These are phyloP conservation scores for Cotesia vestalis DNA, from an alignment of 1,140 invertebrate species.

Conservation along the genomic window DNA sequence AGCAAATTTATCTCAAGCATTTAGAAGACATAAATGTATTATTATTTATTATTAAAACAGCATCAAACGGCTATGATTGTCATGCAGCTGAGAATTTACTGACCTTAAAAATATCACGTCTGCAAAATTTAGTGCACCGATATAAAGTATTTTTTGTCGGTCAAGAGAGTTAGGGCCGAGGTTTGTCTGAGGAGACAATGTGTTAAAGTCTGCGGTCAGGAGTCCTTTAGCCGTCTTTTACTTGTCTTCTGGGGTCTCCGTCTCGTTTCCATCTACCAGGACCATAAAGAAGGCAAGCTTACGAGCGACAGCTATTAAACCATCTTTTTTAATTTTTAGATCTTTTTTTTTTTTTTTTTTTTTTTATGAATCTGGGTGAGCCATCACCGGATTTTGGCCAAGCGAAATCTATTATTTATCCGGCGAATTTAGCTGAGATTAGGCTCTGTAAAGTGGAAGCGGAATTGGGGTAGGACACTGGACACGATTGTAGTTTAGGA, in stretches of 20 bases:
- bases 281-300: conserved; percentile 66
- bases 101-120: no score
- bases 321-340: background rate
- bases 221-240: conserved; percentile 39
- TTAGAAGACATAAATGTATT: no score
- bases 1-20: no score
- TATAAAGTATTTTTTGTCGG: no score
- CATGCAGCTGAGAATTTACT: no score
- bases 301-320: conserved; percentile 54
- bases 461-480: conserved; percentile 13
- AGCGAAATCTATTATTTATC: background rate
- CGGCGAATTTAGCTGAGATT: background rate
- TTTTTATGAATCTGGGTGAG: no score
- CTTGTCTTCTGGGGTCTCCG: conserved; percentile 56
- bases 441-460: background rate
- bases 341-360: no score
- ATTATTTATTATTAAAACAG: no score
- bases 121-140: no score
- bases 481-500: no score
- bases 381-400: no score
- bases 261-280: conserved; percentile 53
- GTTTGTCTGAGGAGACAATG: conserved; percentile 25
- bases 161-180: conserved; percentile 1
- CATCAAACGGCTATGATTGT: no score
- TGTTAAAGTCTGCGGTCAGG: conserved; percentile 24